A percentile compares a stretch with the other conserved stretches of the same genome.
Conservation (phyloP, 2,797 vertebrate species). For the Agapornis canus region DNA sequence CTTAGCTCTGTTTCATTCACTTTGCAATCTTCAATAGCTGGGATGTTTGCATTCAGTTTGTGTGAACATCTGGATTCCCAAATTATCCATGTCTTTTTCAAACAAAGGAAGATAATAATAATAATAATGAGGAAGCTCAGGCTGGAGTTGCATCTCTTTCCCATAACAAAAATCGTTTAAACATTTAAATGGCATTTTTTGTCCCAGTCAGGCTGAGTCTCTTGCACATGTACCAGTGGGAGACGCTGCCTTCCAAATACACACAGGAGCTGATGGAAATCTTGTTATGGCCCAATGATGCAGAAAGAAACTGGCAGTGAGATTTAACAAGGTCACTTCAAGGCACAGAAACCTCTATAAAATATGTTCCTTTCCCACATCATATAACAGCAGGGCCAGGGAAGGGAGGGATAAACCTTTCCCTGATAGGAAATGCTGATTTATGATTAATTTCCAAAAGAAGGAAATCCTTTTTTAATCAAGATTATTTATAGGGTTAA, state of each 20-base stretch:
- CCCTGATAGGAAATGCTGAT: conserved; percentile 1
- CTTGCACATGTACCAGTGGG: background rate
- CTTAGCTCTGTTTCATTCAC: background rate
- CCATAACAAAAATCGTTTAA: background rate
- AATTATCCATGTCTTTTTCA: background rate
- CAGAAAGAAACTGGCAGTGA: conserved; percentile 43
- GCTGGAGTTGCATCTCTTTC: background rate
- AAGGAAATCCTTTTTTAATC: conserved; percentile 68
- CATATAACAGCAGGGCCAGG: background rate
- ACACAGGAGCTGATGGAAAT: conserved; percentile 55
- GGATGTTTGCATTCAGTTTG: background rate
- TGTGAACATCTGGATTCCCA: conserved; percentile 9
- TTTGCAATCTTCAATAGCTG: background rate
- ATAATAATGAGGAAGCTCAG: background rate
- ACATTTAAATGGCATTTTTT: conserved; percentile 35
- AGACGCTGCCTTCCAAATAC: background rate
- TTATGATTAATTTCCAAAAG: conserved; percentile 38
- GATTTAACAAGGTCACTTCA: conserved; percentile 70
- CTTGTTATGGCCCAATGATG: conserved; percentile 54
- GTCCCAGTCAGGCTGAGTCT: background rate
- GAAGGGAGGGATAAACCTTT: conserved; percentile 23
- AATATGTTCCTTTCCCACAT: conserved; percentile 10
- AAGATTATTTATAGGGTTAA: conserved; percentile 74
- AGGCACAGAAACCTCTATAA: conserved; percentile 52
- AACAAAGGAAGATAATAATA: conserved; percentile 3